phyloP scores from a whole-genome alignment of 1,140 invertebrate genomes.

The Ceratina calcarata region DNA sequence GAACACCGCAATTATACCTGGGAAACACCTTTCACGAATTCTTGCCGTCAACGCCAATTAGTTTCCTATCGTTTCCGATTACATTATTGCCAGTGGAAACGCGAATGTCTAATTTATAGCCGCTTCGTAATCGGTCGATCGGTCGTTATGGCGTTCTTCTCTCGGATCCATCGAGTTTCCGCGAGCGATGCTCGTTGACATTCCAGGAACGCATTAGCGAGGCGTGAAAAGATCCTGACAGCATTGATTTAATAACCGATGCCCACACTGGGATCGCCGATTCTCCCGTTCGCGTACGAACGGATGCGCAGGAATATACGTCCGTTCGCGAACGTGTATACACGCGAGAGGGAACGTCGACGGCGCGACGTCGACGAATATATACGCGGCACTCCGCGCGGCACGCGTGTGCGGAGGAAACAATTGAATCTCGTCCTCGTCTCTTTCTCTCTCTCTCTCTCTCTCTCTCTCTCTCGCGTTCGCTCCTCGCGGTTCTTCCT shows the following conservation, averaged over 20 bases:
- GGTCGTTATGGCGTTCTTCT: background rate
- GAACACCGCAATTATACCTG: conserved; percentile 41
- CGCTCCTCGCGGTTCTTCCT: conserved; percentile 29
- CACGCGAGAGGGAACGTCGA: conserved; percentile 15
- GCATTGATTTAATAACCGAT: conserved; percentile 79
- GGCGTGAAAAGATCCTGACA: conserved; percentile 77
- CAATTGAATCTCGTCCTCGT: conserved; percentile 75
- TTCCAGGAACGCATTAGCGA: conserved; percentile 74
- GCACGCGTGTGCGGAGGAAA: conserved; percentile 79
- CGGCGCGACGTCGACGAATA: conserved; percentile 36
- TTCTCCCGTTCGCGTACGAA: conserved; percentile 37
- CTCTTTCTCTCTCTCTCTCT: conserved; percentile 50
- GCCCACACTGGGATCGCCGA: conserved; percentile 71
- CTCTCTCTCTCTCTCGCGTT: conserved; percentile 7
- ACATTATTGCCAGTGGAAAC: background rate
- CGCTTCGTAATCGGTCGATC: background rate
- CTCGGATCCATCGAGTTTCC: conserved; percentile 22
- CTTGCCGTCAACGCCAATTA: no score
- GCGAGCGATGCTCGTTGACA: conserved; percentile 57
- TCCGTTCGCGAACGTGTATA: conserved; percentile 58
- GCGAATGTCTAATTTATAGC: background rate
- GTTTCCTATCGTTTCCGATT: no score
- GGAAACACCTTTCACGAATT: conserved; percentile 41
- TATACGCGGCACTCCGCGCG: conserved; percentile 67
- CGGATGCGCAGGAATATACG: conserved; percentile 64